A percentile compares a stretch with the other conserved stretches of the same genome.
These are phyloP conservation scores for Tetramorium simillimum DNA, from an alignment of 1,140 invertebrate genomes.

Conservation along the genomic window DNA sequence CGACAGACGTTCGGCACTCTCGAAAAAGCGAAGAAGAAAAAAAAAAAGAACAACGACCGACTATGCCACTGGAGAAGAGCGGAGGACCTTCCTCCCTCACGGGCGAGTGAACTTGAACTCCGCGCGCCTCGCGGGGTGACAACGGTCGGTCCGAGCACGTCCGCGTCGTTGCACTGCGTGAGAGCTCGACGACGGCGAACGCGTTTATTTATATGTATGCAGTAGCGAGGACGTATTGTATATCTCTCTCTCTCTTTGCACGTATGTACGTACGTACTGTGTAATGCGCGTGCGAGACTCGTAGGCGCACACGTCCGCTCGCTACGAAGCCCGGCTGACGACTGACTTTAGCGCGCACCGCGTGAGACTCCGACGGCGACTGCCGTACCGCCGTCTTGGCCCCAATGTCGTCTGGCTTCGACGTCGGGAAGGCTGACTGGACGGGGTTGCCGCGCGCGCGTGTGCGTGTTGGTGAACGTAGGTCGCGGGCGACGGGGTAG, in stretches of 20 bases:
- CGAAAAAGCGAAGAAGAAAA: no score
- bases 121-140: constrained; percentile 19
- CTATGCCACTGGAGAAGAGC: no score
- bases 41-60: no score
- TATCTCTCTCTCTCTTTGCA: no score
- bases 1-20: not conserved
- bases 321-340: constrained; percentile 78
- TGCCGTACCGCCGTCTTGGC: constrained; percentile 69
- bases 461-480: constrained; percentile 12
- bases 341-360: constrained; percentile 81
- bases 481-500: constrained; percentile 10
- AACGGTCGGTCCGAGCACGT: not conserved
- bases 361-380: constrained; percentile 73
- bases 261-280: no score
- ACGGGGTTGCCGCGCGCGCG: constrained; percentile 51
- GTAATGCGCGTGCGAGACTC: not conserved
- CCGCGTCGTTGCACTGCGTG: constrained; percentile 33
- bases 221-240: not conserved
- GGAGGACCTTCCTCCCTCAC: not conserved
- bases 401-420: constrained; percentile 79
- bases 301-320: constrained; percentile 74
- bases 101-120: constrained; percentile 64
- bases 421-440: constrained; percentile 70
- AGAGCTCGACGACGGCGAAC: not conserved
- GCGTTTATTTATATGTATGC: not conserved